A percentile compares a stretch with the other conserved stretches of the same genome.
phyloP scores from a whole-genome alignment of 2,888 invertebrate species.

The Lasiommata megera region DNA sequence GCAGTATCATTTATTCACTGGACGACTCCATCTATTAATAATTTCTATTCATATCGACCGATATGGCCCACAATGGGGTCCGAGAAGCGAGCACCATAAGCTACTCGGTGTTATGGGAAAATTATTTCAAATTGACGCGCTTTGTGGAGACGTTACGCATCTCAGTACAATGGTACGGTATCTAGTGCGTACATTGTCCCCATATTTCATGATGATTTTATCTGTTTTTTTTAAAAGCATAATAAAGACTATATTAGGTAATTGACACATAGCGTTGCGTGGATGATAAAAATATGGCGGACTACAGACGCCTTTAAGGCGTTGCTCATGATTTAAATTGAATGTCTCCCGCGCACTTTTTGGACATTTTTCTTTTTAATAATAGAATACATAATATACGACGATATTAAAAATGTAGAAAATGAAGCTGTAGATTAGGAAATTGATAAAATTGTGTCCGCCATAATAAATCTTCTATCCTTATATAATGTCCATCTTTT shows the following conservation, averaged over 20 bases:
- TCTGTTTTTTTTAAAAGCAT: constrained; percentile 32
- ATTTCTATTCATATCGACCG: constrained; percentile 34
- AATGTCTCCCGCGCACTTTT: constrained; percentile 28
- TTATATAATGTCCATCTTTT: too few species aligned
- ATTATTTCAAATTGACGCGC: constrained; percentile 60
- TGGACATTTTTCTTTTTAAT: constrained; percentile 8
- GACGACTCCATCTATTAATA: constrained; percentile 37
- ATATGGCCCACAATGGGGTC: constrained; percentile 31
- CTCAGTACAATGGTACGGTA: constrained; percentile 37
- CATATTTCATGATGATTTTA: constrained; percentile 31
- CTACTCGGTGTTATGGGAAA: constrained; percentile 49
- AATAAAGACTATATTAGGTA: constrained; percentile 38
- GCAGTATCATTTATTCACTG: constrained; percentile 30
- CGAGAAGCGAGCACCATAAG: constrained; percentile 33
- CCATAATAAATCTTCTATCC: too few species aligned
- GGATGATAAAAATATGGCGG: constrained; percentile 34
- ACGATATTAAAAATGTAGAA: too few species aligned
- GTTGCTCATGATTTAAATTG: constrained; percentile 25
- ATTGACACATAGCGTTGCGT: constrained; percentile 27
- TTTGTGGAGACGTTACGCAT: constrained; percentile 40
- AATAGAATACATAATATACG: background rate
- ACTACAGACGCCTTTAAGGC: constrained; percentile 45
- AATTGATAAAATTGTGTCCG: too few species aligned
- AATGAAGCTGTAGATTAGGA: too few species aligned
- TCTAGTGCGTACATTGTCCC: constrained; percentile 30